Evolutionary conservation across 2,797 vertebrate species (phyloP), one percentile per base, ranked within the genome.

Genomic region (Carapus acus): DNA sequence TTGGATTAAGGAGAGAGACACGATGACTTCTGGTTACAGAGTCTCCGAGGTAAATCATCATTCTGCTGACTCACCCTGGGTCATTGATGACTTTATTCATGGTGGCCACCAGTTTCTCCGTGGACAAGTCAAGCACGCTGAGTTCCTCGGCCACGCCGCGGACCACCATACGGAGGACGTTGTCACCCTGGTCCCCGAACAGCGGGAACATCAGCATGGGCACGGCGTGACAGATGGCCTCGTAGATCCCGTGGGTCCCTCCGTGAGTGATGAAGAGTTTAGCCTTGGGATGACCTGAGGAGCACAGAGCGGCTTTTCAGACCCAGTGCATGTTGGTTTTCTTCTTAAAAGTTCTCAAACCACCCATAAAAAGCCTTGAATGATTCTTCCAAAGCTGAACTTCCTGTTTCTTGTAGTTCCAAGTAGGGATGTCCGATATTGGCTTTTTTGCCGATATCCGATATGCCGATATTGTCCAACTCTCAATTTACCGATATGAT

Each of bases 161-260:
- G 7, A 67, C 51, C 69, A 89, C 89, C 65, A 98, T 65, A 29
- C 81, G 89, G 18, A 85, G 76, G 0, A 86, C 90, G 0, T 98
- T 98, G 69, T 94, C 92, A 58, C 78, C 76, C 73, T 98, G 96
- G 56, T 98, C 96, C 2, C 88, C 93, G 19, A 98, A 96, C 18
- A 98, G 77, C 0, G 96, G 95, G 69, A 98, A 74, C 82, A 96
- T 82, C 60, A 98, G 76, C 95, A 97, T 92, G 1, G 95, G 96
- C 4, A 98, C 89, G 0, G 77, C 91, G 0, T 94, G 92, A 76
- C 93, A 97, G 58, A 98, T 87, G 0, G 90, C 87, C 72, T 98
- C 95, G 0, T 96, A 98, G 47, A 96, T 45, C 0, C 95, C 90
- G 0, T 98, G 94, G 3, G 88, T 90, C 1, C 95, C 96, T 5